Evolutionary conservation across 1,140 invertebrate species (phyloP).

Genomic region (Euura saliciscinereae): DNA sequence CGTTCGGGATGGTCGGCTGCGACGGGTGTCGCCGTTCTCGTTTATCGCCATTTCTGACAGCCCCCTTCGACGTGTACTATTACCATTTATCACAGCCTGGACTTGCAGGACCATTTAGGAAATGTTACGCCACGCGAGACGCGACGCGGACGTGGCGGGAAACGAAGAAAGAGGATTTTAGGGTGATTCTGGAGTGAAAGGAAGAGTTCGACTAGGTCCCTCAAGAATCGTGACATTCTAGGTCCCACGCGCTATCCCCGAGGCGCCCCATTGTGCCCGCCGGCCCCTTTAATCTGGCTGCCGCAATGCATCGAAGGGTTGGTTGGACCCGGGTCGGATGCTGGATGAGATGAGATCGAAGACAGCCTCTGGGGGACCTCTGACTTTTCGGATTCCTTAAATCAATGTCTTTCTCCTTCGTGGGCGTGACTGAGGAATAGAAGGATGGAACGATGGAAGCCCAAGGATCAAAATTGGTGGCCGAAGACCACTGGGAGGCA

Average conservation of each 20-base stretch:
- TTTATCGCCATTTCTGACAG: conserved; percentile 42
- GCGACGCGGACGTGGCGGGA: conserved; percentile 16
- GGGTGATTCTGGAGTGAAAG: background rate
- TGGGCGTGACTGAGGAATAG: background rate
- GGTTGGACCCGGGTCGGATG: conserved; percentile 6
- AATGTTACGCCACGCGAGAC: conserved; percentile 29
- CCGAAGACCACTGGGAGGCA: background rate
- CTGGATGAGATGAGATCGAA: conserved; percentile 6
- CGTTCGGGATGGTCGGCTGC: background rate
- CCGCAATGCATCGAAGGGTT: conserved; percentile 12
- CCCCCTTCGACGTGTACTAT: conserved; percentile 39
- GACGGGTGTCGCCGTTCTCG: conserved; percentile 20
- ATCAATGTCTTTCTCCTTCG: conserved; percentile 1
- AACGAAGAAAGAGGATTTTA: conserved; percentile 21
- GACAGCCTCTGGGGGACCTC: conserved; percentile 10
- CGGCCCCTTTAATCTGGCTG: conserved; percentile 15
- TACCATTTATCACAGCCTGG: conserved; percentile 47
- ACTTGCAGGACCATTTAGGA: conserved; percentile 39
- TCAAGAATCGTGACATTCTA: conserved; percentile 9
- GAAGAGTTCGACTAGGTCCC: conserved; percentile 22
- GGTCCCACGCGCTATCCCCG: background rate
- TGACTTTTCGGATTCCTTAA: conserved; percentile 8
- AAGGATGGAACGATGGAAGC: background rate
- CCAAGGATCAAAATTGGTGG: background rate
- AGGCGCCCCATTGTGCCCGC: conserved; percentile 10